Evolutionary conservation across 2,797 vertebrate species (phyloP), one percentile per base, ranked within the genome.

Genomic region (Macroramphosus scolopax): DNA sequence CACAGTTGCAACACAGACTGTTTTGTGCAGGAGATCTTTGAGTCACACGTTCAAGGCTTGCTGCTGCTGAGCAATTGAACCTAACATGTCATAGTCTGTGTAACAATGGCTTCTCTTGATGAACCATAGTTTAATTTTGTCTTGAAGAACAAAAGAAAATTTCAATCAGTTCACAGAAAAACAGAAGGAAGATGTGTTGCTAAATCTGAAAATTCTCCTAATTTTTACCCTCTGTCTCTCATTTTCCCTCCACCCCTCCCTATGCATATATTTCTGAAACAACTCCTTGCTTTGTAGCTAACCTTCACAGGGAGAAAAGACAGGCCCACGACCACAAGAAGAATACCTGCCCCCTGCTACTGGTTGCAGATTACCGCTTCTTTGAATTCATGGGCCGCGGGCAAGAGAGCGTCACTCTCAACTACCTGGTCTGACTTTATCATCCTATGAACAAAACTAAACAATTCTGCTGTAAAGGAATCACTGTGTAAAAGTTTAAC

Each of bases 291-390:
- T 30, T 40, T 42, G 3, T 14, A 91, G 95, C 81, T 51, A 50
- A 54, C 70, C 59, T 75, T 28, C 88, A 76, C 59, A 89, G 95
- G 67, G 87, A 87, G 66, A 97, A 88, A 81, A 87, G 92, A 33
- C 73, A 88, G 17, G 0, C 34, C 7, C 79, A 90, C 0, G 80
- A 93, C 39, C 91, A 80, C 38, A 84, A 83, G 72, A 96, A 91
- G 80, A 97, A 99, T 57, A 99, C 97, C 0, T 99, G 97, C 68
- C 92, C 92, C 22, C 85, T 99, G 79, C 49, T 98, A 72, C 91
- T 98, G 55, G 97, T 98, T 7, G 97, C 97, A 15, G 97, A 99
- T 72, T 92, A 98, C 80, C 96, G 96, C 42, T 99, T 99, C 76
- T 98, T 92, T 72, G 81, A 69, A 41, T 83, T 95, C 80, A 99